Percentiles rank a stretch among this genome's conserved stretches.
Evolutionary conservation across 2,113 vertebrate genomes (phyloP).

Genomic region (Alectura lathami): DNA sequence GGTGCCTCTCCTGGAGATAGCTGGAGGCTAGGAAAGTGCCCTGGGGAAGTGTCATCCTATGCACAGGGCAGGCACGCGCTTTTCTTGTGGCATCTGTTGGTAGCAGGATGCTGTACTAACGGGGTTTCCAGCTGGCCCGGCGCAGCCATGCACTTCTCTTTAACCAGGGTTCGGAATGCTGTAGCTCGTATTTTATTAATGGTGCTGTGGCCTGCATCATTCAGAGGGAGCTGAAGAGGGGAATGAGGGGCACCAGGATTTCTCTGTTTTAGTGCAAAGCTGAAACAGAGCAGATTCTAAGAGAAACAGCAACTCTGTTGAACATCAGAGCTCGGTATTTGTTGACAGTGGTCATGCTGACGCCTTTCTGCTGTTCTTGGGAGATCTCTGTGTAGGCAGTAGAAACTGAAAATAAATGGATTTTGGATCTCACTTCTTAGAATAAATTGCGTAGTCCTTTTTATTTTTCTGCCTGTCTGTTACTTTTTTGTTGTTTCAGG

Average conservation of each 20-base stretch:
- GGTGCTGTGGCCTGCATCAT: neutral
- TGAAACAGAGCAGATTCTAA: neutral
- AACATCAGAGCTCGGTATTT: neutral
- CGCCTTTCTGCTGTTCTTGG: neutral
- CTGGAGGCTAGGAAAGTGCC: slow-evolving; percentile 19
- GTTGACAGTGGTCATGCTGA: neutral
- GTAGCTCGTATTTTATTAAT: neutral
- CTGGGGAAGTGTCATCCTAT: neutral
- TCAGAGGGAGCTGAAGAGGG: neutral
- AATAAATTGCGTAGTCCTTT: neutral
- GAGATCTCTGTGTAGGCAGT: neutral
- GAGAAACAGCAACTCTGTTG: neutral
- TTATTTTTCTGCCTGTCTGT: neutral
- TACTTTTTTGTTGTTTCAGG: neutral
- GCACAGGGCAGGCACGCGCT: slow-evolving; percentile 5
- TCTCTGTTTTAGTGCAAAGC: neutral
- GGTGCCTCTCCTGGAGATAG: slow-evolving; percentile 26
- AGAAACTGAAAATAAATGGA: neutral
- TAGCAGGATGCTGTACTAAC: neutral
- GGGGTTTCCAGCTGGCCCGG: neutral
- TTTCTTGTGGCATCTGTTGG: neutral
- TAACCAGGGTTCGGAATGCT: neutral
- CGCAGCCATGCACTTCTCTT: neutral
- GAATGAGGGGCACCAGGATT: neutral
- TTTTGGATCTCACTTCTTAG: neutral